Evolutionary conservation across 2,113 vertebrate species (phyloP).

Genomic region (Sitta europaea): DNA sequence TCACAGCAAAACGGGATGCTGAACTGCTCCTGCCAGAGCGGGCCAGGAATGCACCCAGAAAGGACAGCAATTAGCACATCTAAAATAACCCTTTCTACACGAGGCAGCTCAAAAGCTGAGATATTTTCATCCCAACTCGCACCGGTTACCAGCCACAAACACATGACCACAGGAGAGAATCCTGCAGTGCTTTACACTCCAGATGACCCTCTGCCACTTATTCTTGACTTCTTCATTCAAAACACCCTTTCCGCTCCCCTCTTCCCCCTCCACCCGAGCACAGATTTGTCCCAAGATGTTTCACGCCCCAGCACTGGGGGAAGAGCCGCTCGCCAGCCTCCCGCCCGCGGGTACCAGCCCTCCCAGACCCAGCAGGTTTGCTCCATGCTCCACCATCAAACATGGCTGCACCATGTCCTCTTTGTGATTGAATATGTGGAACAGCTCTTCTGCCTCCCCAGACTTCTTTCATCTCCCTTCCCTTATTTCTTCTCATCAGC

Average conservation of each 20-base stretch:
- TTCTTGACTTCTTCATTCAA: not conserved
- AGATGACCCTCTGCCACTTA: not conserved
- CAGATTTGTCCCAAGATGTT: not conserved
- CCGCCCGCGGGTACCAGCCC: not conserved
- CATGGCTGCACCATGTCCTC: constrained; percentile 27
- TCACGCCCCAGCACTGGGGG: not conserved
- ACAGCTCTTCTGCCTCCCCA: not conserved
- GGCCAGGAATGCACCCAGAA: not conserved
- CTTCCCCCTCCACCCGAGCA: not conserved
- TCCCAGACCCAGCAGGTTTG: not conserved
- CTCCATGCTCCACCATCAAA: constrained; percentile 9
- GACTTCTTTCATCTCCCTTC: not conserved
- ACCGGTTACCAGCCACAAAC: not conserved
- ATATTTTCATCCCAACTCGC: not conserved
- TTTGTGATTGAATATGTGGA: not conserved
- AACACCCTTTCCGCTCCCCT: not conserved
- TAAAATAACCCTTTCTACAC: not conserved
- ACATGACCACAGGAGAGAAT: not conserved
- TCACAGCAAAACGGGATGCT: not conserved
- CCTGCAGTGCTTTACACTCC: not conserved
- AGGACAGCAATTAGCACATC: not conserved
- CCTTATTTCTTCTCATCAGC: not conserved
- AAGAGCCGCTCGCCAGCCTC: not conserved
- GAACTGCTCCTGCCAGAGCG: not conserved
- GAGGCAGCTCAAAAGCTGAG: not conserved